Base-by-base conservation (phyloP, 2,888 invertebrate genomes). In the Spatulosminthurus flaviceps region DNA sequence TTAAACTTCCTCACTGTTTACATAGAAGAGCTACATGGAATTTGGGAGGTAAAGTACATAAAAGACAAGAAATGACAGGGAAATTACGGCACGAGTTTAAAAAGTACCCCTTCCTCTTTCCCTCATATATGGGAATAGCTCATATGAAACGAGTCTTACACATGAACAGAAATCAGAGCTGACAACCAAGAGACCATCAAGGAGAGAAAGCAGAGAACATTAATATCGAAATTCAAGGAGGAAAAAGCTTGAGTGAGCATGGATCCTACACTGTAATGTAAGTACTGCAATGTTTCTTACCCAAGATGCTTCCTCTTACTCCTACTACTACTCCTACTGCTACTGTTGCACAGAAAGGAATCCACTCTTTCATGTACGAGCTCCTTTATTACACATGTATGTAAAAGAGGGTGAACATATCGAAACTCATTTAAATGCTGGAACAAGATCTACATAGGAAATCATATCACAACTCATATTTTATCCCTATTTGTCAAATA, bases 401-500 rank as follows among this genome's bases (percentile, higher is more conserved):
- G n/a, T n/a, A n/a, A n/a, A n/a, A n/a, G n/a, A n/a, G n/a, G n/a
- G n/a, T n/a, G 51, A 51, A n/a, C 24, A 29, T 29, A 42, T 24
- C n/a, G 51, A 60, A 73, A 73, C 73, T 73, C 51, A 73, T 73
- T 73, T 73, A 73, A 73, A 73, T 73, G 42, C 43, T 51, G 60
- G 29, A 7, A n/a, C 51, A 73, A 24, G n/a, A 72, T 72, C 71
- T 72, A 24, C 71, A 60, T 77, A 60, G 9, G 29, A 72, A 78
- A 78, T 78, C 78, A 66, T 72, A 71, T 78, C 78, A 42, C 41
- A 21, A 61, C 72, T 70, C 77, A 61, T 60, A 77, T 77, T 77
- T 71, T 60, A 77, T 77, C 71, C 71, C 71, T 61, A 78, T 78
- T 78, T 78, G 78, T 72, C 78, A 78, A 78, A 78, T 78, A 78